phyloP scores from a whole-genome alignment of 2,888 invertebrate species.

The Tupiocoris notatus region DNA sequence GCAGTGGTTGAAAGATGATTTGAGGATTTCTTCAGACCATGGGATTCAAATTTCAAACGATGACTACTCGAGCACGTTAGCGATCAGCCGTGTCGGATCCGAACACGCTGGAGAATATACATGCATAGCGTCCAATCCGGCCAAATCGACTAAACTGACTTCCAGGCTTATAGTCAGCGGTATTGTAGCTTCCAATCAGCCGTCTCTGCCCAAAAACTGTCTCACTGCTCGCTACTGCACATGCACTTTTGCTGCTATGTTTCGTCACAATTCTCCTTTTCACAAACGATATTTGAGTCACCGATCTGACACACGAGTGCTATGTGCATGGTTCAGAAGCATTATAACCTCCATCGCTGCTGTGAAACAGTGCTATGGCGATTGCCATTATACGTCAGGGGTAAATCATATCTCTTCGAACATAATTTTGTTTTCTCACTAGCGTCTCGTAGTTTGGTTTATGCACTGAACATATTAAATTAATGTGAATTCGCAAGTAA shows the following conservation, averaged over 20 bases:
- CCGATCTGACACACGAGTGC: constrained; percentile 13
- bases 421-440: no score
- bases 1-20: constrained; percentile 55
- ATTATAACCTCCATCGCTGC: background rate
- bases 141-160: constrained; percentile 67
- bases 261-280: constrained; percentile 23
- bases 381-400: background rate
- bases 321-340: constrained; percentile 33
- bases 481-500: no score
- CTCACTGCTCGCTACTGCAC: constrained; percentile 47
- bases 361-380: background rate
- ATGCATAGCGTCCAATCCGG: constrained; percentile 69
- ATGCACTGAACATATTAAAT: no score
- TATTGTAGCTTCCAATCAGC: constrained; percentile 53
- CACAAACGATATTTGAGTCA: constrained; percentile 13
- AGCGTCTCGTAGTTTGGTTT: no score
- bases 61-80: constrained; percentile 57
- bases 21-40: constrained; percentile 54
- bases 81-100: constrained; percentile 68
- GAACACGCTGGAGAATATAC: constrained; percentile 69
- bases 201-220: constrained; percentile 36
- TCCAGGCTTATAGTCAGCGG: constrained; percentile 70
- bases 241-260: constrained; percentile 42
- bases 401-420: background rate
- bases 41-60: constrained; percentile 52